A percentile compares a stretch with the other conserved stretches of the same genome.
phyloP scores from a whole-genome alignment of 2,888 invertebrate species.

The Caenorhabditis auriculariae region DNA sequence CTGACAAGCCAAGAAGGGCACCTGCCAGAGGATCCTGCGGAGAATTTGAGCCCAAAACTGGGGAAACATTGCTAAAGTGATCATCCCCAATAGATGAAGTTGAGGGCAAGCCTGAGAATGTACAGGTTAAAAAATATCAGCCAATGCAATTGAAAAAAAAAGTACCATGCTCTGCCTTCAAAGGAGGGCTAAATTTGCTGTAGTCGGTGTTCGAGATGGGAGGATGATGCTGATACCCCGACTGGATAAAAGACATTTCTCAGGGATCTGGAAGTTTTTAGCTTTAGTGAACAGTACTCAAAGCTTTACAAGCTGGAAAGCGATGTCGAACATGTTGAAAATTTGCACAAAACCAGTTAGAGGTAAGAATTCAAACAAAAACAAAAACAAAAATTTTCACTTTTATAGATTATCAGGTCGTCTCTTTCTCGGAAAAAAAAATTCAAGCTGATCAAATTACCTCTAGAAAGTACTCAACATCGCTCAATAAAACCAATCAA shows the following conservation, averaged over 20 bases:
- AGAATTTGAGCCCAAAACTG: background rate
- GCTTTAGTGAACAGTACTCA: no score
- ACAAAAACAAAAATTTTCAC: background rate
- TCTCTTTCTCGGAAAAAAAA: no score
- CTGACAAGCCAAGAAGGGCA: slow-evolving; percentile 40
- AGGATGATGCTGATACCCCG: no score
- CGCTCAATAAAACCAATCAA: no score
- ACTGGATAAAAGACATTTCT: no score
- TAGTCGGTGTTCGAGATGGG: no score
- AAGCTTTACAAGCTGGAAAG: no score
- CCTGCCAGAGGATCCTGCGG: slow-evolving; percentile 45
- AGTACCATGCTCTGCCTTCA: background rate
- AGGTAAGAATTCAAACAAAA: background rate
- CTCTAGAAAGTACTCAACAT: no score
- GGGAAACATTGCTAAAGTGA: background rate
- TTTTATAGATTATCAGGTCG: no score
- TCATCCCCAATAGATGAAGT: background rate
- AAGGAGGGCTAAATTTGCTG: background rate
- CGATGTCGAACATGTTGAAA: background rate
- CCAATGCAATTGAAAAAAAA: background rate
- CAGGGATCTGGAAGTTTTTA: no score
- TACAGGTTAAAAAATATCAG: background rate
- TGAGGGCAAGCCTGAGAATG: background rate
- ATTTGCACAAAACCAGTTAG: background rate
- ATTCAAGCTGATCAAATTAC: no score